Evolutionary conservation across 1,140 invertebrate species (phyloP), one percentile per base, ranked within the genome.

Genomic region (Leptinotarsa lineolata): DNA sequence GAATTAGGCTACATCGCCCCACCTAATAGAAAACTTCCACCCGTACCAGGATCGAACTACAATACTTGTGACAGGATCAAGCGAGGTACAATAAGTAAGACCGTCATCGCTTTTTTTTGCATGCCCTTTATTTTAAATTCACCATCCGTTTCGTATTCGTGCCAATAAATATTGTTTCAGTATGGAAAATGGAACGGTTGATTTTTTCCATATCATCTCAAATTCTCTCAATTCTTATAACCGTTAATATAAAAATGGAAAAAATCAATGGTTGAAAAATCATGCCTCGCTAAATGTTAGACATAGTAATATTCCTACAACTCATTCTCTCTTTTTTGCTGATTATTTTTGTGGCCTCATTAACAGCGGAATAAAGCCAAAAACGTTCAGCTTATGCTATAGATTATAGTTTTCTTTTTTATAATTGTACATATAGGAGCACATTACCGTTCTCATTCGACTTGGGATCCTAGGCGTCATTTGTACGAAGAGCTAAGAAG

Each of bases 61-160:
- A 96, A 95, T 84, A 96, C 95, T 30, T 96, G 94, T 85, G 94
- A 96, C 88, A 89, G 94, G 80, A 95, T 96, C 87, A 96, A 96
- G 89, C 89, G 94, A 89, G 94, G 94, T 91, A 94, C 92, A 77
- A 93, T 94, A 90, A 93, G 93, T 94, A 91, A 94, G 92, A 86
- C 83, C 76, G 76, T 75, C 72, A 81, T 81, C 79, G 83, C 80
- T 80, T 81, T 81, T 75, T 75, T 30, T 64, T 44, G 80, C 78
- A 80, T 80, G 77, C 64, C 72, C 15, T 15, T 72, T 74, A 54
- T 54, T 54, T 54, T 74, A 73, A 44, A 59, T 73, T 78, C 78
- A 66, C 30, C 64, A 22, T 13, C n/a, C 24, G 22, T 46, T 69
- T 22, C 24, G 39, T 59, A 46, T 68, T 20, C 15, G 30, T 69